Conservation (phyloP, 1,140 invertebrate genomes). For the Brachionus koreanus region DNA sequence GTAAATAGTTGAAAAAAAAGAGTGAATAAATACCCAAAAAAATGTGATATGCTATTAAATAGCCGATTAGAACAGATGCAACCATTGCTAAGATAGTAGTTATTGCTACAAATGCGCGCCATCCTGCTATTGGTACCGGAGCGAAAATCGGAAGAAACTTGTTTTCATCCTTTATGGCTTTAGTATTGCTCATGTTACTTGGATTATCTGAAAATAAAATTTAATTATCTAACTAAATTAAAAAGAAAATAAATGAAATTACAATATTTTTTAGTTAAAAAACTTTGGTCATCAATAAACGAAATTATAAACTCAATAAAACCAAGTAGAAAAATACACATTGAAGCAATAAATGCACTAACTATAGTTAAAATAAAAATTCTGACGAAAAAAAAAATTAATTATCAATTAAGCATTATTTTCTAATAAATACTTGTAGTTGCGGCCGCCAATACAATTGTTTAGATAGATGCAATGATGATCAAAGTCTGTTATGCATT, state of each 20-base stretch:
- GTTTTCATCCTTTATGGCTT: background rate
- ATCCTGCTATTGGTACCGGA: slow-evolving; percentile 51
- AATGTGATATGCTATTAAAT: slow-evolving; percentile 68
- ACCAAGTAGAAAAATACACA: slow-evolving; percentile 23
- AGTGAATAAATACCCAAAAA: slow-evolving; percentile 57
- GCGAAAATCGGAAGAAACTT: background rate
- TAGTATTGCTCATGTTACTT: background rate
- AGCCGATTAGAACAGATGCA: slow-evolving; percentile 72
- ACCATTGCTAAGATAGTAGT: slow-evolving; percentile 66
- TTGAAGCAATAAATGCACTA: slow-evolving; percentile 1
- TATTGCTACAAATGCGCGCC: slow-evolving; percentile 53
- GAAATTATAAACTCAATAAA: slow-evolving; percentile 19
- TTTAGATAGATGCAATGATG: slow-evolving; percentile 95
- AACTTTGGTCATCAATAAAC: background rate
- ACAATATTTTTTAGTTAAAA: slow-evolving; percentile 26
- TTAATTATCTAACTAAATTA: background rate
- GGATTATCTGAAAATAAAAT: background rate
- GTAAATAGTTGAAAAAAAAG: background rate
- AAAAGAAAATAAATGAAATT: background rate
- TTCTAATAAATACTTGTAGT: slow-evolving; percentile 66
- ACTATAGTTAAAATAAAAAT: background rate
- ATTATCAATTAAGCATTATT: background rate
- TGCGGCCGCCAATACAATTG: slow-evolving; percentile 84
- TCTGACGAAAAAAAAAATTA: background rate
- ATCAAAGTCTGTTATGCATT: slow-evolving; percentile 87